Base-by-base conservation (phyloP, 2,113 vertebrate genomes). In the Pholis gunnellus region DNA sequence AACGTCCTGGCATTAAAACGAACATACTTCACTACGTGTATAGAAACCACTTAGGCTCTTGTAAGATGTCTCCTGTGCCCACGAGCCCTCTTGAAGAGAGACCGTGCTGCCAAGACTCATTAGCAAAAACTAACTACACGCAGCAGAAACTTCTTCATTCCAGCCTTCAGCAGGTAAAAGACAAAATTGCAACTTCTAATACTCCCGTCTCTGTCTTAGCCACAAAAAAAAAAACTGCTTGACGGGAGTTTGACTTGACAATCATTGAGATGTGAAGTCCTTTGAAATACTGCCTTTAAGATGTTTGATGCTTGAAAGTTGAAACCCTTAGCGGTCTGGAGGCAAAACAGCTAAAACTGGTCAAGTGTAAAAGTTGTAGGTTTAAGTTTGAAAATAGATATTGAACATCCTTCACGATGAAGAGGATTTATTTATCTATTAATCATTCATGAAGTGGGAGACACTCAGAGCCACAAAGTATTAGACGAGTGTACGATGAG, bases 41-140 rank as follows among this genome's bases (percentile, higher is more conserved):
- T 57, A 9, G 44, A 81, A 93, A 85, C 71, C 90, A 89, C 90
- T 93, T 91, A 90, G 66, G 66, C n/a, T 52, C 83, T 76, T 88
- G 86, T 91, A 75, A 85, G 57, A 79, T 70, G 72, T 82, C 56
- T 75, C 56, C 78, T 83, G 38, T 72, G 75, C 85, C 78, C 75
- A 75, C 80, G 52, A 78, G 83, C 75, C 61, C 3, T 74, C 31
- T 70, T 40, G 17, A 81, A 73, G 59, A 81, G 65, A 68, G 65
- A 56, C 38, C 0, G 17, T 42, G 34, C 75, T 86, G 87, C 84
- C 88, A 89, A 44, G 74, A 56, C 68, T 79, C 77, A 88, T 93
- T 88, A 89, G 69, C 48, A 69, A 17, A 67, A 38, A 90, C 73
- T 59, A 79, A 75, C 40, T 38, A 50, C 68, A 36, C 75, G 44